Conservation (phyloP, 2,888 invertebrate species). For the Callosobruchus maculatus region DNA sequence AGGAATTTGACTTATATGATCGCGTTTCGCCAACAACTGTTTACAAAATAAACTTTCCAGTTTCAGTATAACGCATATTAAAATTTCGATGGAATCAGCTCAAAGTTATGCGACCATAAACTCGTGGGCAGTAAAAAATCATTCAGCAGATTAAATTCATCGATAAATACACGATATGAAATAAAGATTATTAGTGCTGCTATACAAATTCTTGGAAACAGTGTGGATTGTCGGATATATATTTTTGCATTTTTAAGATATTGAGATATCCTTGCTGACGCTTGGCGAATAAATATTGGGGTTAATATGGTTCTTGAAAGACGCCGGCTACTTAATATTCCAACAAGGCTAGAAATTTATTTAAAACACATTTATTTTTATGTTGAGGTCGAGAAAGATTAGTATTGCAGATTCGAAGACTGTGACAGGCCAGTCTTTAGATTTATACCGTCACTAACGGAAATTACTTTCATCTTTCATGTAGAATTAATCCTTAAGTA, state of each 20-base stretch:
- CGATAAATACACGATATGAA: conserved; percentile 6
- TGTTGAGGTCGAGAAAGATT: not conserved
- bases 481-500: too few relatives aligned
- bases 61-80: not conserved
- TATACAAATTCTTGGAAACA: not conserved
- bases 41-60: not conserved
- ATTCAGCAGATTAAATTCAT: not conserved
- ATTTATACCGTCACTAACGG: not conserved
- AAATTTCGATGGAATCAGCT: not conserved
- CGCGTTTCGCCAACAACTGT: not conserved
- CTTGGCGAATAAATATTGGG: not conserved
- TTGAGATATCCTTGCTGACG: not conserved
- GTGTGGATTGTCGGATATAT: conserved; percentile 1
- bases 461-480: too few relatives aligned
- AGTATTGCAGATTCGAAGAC: not conserved
- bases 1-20: not conserved
- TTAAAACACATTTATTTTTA: conserved; percentile 2
- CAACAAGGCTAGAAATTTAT: not conserved
- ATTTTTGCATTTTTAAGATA: conserved; percentile 1
- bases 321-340: not conserved
- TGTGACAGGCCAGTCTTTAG: not conserved
- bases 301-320: not conserved
- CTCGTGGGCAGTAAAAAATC: conserved; percentile 2
- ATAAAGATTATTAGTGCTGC: conserved; percentile 3
- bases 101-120: not conserved